Base-by-base conservation (phyloP, 2,888 invertebrate genomes). In the Anoplius nigerrimus region DNA sequence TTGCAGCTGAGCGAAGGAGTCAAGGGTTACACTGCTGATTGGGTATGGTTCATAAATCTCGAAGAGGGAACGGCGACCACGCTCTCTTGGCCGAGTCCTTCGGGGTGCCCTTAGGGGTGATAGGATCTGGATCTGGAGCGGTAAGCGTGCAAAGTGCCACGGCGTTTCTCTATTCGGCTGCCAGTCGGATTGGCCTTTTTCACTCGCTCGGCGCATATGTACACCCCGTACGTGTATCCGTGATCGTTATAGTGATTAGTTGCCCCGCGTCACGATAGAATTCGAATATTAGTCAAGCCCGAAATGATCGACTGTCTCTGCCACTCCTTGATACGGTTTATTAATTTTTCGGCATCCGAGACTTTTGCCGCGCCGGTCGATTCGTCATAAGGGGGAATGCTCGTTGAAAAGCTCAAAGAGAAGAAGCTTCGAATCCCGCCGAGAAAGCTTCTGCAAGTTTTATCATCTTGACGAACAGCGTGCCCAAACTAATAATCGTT, bases 11-110 rank as follows among this genome's bases (percentile, higher is more conserved):
- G 83, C 83, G 78, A 81, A 83, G 81, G 82, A 84, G 83, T 83
- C 83, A 84, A 84, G 84, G 85, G 83, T 86, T 83, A 80, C 77
- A 76, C 79, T 72, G 66, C 71, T 80, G 81, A 83, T 86, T 86
- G 80, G 84, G 80, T 80, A 82, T 82, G 83, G 82, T 79, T 74
- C 83, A 86, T 86, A 86, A 86, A 86, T 86, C 86, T 84, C 71
- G 63, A 67, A 68, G 71, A 79, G 48, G 79, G 79, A 68, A 75
- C 78, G 43, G 75, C 68, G 74, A 85, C 81, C 80, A 80, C 77
- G 79, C 79, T 77, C 79, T 60, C 59, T 24, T 34, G 54, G 62
- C 52, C 51, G 46, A 48, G 65, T 63, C 69, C 69, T 48, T 48
- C 69, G 66, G 74, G 73, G 74, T 66, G 69, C 65, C 78, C 71